Base-by-base conservation (phyloP, 2,797 vertebrate species). In the Dendrocincla tyrannina region DNA sequence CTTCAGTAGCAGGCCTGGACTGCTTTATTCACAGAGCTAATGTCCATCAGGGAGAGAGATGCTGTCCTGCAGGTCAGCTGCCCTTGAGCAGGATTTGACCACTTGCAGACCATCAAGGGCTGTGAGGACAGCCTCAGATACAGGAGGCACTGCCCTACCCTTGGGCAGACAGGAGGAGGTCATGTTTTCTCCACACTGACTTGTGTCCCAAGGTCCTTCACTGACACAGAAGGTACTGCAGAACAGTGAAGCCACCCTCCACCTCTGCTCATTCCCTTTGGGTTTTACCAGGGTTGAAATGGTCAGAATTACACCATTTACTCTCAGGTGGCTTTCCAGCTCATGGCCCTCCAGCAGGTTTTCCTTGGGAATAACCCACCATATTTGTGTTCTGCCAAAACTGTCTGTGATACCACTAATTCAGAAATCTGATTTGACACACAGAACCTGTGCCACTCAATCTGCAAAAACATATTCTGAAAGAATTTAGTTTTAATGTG, bases 191-290 rank as follows among this genome's bases (percentile, higher is more conserved):
- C 23, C 37, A 46, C 5, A 7, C 41, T 17, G 13, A 46, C 13
- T 1, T 9, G 9, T 46, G 44, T 86, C 22, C 52, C 1, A 2
- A 52, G 17, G 28, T 39, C 39, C 23, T 69, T 23, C 23, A 41
- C 50, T 13, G 33, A 30, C 10, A 25, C 17, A 75, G 16, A 11
- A 67, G 35, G 28, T 55, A n/a, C 13, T 4, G 3, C 13, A 28
- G 46, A 60, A 64, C 52, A 62, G 17, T 0, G 0, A 85, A 66
- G 37, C 35, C 20, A 35, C 4, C 3, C 17, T 69, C 41, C n/a
- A 20, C 28, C 23, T 53, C 28, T 49, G 30, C 32, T 76, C 23
- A 1, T 6, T 35, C 25, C 24, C 24, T 46, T 30, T 24, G 14
- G 49, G 19, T 67, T 87, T 85, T 2, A 0, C 20, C 39, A 60